Evolutionary conservation across 2,888 invertebrate genomes (phyloP).

Genomic region (Thelaira solivaga): DNA sequence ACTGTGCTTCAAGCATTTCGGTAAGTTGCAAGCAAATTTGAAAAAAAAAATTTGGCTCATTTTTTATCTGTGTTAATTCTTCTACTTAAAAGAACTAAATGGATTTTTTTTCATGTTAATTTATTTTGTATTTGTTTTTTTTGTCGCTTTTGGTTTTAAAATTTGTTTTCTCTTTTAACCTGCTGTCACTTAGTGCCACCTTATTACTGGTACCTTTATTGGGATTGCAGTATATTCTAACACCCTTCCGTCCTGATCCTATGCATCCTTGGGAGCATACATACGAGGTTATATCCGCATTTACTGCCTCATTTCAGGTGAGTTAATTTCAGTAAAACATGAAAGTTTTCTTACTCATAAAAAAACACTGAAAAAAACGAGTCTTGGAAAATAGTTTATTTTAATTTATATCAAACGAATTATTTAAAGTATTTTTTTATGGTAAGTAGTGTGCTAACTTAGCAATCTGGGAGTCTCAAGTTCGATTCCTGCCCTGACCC

Average conservation of each 20-base stretch:
- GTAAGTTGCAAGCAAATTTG: constrained; percentile 74
- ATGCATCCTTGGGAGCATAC: constrained; percentile 85
- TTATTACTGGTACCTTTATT: constrained; percentile 92
- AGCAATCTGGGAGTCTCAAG: too few relatives aligned
- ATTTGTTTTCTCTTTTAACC: constrained; percentile 18
- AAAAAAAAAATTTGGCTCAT: too few relatives aligned
- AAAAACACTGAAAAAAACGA: background rate
- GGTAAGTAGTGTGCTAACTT: too few relatives aligned
- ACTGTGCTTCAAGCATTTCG: constrained; percentile 87
- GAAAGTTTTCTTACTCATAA: background rate
- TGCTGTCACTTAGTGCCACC: constrained; percentile 85
- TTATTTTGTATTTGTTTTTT: background rate
- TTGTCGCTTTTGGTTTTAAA: background rate
- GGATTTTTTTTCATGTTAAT: too few relatives aligned
- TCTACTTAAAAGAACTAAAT: too few relatives aligned
- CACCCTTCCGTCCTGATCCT: constrained; percentile 87
- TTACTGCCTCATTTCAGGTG: constrained; percentile 92
- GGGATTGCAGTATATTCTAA: constrained; percentile 93
- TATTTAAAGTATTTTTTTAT: too few relatives aligned
- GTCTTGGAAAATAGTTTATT: too few relatives aligned
- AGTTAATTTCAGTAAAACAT: constrained; percentile 67
- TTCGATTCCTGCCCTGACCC: too few relatives aligned
- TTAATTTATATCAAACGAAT: too few relatives aligned
- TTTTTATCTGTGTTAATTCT: too few relatives aligned
- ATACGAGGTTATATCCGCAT: constrained; percentile 90